Conservation (phyloP, 2,113 vertebrate species). For the Chinchilla lanigera region DNA sequence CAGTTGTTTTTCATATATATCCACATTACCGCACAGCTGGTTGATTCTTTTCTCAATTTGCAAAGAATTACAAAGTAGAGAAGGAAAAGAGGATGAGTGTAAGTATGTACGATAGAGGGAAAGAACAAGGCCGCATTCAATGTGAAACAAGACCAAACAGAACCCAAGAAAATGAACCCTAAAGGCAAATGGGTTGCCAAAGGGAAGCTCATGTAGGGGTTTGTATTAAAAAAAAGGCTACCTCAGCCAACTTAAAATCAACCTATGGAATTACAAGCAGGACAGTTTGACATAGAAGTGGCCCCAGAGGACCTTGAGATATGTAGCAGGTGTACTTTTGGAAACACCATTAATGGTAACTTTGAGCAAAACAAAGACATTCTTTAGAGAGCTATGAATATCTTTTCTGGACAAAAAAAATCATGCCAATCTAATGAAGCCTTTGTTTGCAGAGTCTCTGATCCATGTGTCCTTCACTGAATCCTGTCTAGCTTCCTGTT, state of each 20-base stretch:
- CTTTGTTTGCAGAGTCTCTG: not conserved
- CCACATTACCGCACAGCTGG: not conserved
- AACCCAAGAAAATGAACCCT: not conserved
- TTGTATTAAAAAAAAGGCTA: not conserved
- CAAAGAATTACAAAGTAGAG: not conserved
- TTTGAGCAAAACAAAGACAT: not conserved
- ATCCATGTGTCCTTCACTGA: not conserved
- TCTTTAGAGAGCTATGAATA: not conserved
- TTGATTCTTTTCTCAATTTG: not conserved
- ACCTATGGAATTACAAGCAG: not conserved
- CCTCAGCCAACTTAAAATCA: not conserved
- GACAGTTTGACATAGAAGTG: not conserved
- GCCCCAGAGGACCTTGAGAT: not conserved
- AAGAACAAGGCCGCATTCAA: not conserved
- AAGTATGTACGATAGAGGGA: not conserved
- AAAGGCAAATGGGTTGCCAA: not conserved
- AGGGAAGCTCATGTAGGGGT: not conserved
- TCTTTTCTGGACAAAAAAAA: not conserved
- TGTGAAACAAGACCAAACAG: not conserved
- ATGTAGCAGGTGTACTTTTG: not conserved
- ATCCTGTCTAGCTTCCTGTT: not conserved
- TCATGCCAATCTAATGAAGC: not conserved
- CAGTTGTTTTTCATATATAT: not conserved
- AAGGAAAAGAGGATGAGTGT: not conserved
- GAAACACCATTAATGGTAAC: not conserved